Percentiles rank a stretch among this genome's conserved stretches.
phyloP scores from a whole-genome alignment of 2,113 vertebrate species.

The Neogobius melanostomus region DNA sequence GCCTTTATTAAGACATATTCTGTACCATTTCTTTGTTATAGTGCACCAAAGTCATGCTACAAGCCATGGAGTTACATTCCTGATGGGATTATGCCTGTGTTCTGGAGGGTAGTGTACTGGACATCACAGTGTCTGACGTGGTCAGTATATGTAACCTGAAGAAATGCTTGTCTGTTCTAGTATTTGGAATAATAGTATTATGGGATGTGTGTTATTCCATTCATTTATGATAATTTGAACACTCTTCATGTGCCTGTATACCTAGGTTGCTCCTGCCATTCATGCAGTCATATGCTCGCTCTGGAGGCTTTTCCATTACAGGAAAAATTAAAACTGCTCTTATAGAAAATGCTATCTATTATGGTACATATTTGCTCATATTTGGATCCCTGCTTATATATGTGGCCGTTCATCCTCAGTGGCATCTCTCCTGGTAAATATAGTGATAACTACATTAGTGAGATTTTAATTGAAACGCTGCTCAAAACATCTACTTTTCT shows the following conservation, averaged over 20 bases:
- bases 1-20: background rate
- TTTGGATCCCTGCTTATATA: conserved; percentile 98
- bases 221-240: background rate
- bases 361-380: conserved; percentile 95
- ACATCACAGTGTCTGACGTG: conserved; percentile 98
- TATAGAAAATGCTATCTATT: conserved; percentile 98
- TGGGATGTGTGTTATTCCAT: no score
- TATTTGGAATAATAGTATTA: no score
- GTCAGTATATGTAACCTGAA: conserved; percentile 69
- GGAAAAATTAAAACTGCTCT: conserved; percentile 97
- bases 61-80: conserved; percentile 98
- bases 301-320: conserved; percentile 95
- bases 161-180: background rate
- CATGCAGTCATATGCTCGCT: conserved; percentile 98
- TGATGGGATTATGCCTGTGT: conserved; percentile 94
- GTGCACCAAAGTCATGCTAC: conserved; percentile 75
- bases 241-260: background rate
- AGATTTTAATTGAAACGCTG: background rate
- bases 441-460: background rate
- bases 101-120: conserved; percentile 99
- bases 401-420: conserved; percentile 89
- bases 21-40: conserved; percentile 12
- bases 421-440: conserved; percentile 90
- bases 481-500: background rate
- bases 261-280: conserved; percentile 94